A percentile compares a stretch with the other conserved stretches of the same genome.
phyloP scores from a whole-genome alignment of 2,113 vertebrate species.

The Heterochromis multidens region DNA sequence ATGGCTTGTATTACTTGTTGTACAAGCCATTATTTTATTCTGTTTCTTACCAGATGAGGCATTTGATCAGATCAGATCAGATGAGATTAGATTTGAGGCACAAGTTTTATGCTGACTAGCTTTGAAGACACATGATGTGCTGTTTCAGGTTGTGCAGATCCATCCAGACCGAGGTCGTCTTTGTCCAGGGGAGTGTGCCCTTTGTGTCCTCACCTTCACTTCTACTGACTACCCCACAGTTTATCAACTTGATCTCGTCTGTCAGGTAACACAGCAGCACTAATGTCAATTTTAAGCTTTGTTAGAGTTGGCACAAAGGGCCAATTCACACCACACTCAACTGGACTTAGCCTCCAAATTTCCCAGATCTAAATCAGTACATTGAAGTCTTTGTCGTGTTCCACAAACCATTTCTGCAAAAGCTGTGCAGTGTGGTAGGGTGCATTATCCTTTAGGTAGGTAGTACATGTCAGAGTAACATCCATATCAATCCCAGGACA shows the following conservation, averaged over 20 bases:
- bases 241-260: constrained; percentile 80
- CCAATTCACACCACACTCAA: neutral
- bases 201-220: constrained; percentile 79
- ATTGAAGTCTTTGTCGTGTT: neutral
- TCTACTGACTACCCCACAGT: constrained; percentile 70
- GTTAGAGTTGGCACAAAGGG: neutral
- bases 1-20: neutral
- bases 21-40: neutral
- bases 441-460: neutral
- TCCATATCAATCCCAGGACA: no score
- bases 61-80: neutral
- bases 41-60: neutral
- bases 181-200: constrained; percentile 74
- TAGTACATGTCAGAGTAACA: no score
- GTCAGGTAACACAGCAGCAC: constrained; percentile 78
- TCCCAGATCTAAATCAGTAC: neutral
- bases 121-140: neutral
- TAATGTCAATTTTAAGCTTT: neutral
- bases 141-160: constrained; percentile 75
- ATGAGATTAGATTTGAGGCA: neutral
- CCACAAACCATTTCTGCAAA: neutral
- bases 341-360: no score
- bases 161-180: constrained; percentile 77
- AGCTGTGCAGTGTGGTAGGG: neutral
- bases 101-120: neutral